Conservation (phyloP, 2,797 vertebrate species). For the Melopsittacus undulatus region DNA sequence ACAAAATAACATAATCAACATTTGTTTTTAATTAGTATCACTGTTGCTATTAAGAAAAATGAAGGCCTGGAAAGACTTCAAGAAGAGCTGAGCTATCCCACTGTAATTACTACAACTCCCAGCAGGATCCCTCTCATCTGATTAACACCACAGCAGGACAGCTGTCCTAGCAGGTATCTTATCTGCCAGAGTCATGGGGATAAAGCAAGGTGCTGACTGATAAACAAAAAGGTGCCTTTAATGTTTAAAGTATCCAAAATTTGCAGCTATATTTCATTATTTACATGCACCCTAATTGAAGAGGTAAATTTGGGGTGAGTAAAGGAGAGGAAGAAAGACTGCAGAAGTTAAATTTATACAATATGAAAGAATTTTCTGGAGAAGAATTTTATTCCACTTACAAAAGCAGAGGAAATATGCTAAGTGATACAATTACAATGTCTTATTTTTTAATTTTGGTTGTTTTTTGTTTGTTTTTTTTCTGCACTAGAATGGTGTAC, state of each 20-base stretch:
- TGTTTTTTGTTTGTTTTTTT: not conserved
- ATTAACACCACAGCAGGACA: constrained; percentile 63
- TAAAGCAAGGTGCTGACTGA: constrained; percentile 47
- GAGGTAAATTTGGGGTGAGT: not conserved
- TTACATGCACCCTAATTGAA: not conserved
- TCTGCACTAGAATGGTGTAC: not conserved
- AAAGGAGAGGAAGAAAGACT: not conserved
- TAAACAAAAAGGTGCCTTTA: not conserved
- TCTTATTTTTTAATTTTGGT: not conserved
- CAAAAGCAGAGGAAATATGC: not conserved
- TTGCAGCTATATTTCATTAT: not conserved
- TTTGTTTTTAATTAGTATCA: constrained; percentile 65
- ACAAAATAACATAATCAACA: constrained; percentile 64
- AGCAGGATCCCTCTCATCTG: constrained; percentile 58
- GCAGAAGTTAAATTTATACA: not conserved
- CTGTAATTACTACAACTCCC: constrained; percentile 68
- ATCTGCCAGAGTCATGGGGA: constrained; percentile 24
- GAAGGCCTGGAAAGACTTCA: constrained; percentile 62
- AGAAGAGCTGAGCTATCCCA: constrained; percentile 52
- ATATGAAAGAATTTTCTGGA: not conserved
- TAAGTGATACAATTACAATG: not conserved
- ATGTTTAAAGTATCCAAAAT: not conserved
- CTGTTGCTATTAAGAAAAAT: constrained; percentile 59
- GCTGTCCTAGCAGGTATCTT: not conserved
- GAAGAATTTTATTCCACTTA: not conserved